phyloP scores from a whole-genome alignment of 1,140 invertebrate species.

The Euwallacea similis region DNA sequence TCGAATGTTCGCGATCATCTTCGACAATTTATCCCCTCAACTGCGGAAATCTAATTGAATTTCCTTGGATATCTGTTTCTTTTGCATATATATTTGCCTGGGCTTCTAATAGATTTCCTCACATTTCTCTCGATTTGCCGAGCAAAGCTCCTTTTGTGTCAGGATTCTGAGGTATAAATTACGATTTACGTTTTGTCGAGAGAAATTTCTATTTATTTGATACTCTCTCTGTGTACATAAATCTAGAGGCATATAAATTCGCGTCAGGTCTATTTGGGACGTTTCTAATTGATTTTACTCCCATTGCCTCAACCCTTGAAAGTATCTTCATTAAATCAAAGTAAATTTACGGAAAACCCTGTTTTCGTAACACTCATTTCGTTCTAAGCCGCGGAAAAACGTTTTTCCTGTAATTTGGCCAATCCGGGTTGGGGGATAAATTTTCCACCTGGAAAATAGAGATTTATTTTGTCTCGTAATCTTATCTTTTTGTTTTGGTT shows the following conservation, averaged over 20 bases:
- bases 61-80: conserved; percentile 4
- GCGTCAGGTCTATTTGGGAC: too few species aligned
- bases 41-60: conserved; percentile 4
- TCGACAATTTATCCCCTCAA: conserved; percentile 3
- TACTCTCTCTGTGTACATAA: too few species aligned
- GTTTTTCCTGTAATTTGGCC: conserved; percentile 21
- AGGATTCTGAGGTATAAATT: too few species aligned
- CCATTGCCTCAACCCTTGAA: too few species aligned
- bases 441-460: conserved; percentile 24
- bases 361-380: too few species aligned
- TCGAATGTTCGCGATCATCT: conserved; percentile 7
- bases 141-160: background rate
- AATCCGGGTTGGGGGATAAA: conserved; percentile 5
- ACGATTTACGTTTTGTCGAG: too few species aligned
- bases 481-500: conserved; percentile 14
- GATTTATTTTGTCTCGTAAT: conserved; percentile 25
- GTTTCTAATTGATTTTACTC: too few species aligned
- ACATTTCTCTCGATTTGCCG: conserved; percentile 3
- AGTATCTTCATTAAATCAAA: too few species aligned
- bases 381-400: background rate
- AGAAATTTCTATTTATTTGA: too few species aligned
- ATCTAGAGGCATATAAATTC: too few species aligned
- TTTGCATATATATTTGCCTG: background rate
- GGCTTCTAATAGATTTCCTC: conserved; percentile 1
- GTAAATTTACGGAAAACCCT: too few species aligned